A percentile compares a stretch with the other conserved stretches of the same genome.
These are phyloP conservation scores for Champsocephalus esox DNA, from an alignment of 2,797 vertebrate genomes.

Conservation along the genomic window DNA sequence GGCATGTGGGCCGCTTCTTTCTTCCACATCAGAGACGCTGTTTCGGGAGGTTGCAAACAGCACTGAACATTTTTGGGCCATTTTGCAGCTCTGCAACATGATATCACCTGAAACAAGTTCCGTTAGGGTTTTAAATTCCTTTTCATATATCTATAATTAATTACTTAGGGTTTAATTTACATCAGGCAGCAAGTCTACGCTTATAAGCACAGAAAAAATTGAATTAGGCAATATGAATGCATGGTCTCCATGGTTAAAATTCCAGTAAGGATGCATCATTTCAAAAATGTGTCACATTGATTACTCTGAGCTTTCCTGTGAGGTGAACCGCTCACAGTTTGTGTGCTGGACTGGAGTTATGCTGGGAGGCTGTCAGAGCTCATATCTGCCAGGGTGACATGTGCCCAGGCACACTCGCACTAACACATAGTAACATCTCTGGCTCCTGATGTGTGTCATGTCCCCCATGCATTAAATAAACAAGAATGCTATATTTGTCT, in stretches of 20 bases:
- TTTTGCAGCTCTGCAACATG: conserved; percentile 36
- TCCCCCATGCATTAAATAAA: conserved; percentile 63
- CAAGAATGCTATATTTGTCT: conserved; percentile 60
- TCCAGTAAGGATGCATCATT: conserved; percentile 44
- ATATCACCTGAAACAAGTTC: conserved; percentile 35
- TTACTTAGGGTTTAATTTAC: conserved; percentile 24
- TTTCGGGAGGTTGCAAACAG: conserved; percentile 21
- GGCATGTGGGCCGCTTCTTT: conserved; percentile 57
- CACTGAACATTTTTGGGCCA: conserved; percentile 35
- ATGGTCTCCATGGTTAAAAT: conserved; percentile 13
- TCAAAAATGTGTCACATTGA: conserved; percentile 64
- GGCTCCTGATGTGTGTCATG: conserved; percentile 65
- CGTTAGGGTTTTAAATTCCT: conserved; percentile 17
- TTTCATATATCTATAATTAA: conserved; percentile 26
- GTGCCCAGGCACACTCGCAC: conserved; percentile 60
- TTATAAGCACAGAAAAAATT: conserved; percentile 20
- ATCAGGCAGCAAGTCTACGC: background rate
- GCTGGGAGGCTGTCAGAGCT: conserved; percentile 73
- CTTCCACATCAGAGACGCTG: conserved; percentile 61
- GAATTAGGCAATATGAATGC: conserved; percentile 37
- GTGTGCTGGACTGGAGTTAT: conserved; percentile 53
- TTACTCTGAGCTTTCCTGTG: conserved; percentile 55
- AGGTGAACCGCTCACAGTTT: conserved; percentile 62
- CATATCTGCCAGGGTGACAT: conserved; percentile 70
- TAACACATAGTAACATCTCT: conserved; percentile 73